These are phyloP conservation scores for Crotophaga sulcirostris DNA, from an alignment of 2,113 vertebrate genomes.

Conservation along the genomic window DNA sequence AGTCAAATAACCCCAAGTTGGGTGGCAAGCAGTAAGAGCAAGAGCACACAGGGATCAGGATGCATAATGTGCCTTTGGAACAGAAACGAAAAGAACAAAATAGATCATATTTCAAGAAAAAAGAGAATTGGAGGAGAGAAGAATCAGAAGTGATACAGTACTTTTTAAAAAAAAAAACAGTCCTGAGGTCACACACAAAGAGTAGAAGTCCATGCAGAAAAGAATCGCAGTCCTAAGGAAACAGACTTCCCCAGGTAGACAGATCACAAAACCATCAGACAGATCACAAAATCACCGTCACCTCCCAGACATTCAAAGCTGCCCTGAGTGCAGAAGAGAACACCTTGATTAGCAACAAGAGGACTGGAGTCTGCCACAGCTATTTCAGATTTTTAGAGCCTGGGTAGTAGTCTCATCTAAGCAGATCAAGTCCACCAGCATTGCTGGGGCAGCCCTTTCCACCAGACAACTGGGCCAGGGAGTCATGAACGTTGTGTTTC, in stretches of 20 bases:
- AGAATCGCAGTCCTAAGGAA: not conserved
- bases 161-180: too few relatives aligned
- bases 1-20: slow-evolving; percentile 12
- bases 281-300: not conserved
- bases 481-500: not conserved
- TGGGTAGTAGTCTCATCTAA: too few relatives aligned
- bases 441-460: not conserved
- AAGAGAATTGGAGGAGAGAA: slow-evolving; percentile 64
- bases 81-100: slow-evolving; percentile 64
- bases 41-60: slow-evolving; percentile 13
- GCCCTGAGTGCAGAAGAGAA: not conserved
- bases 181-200: not conserved
- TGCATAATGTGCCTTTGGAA: slow-evolving; percentile 16
- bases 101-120: slow-evolving; percentile 57
- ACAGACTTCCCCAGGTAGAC: not conserved
- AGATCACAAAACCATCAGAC: not conserved
- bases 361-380: not conserved
- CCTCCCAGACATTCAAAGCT: not conserved
- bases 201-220: accelerated
- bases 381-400: not conserved
- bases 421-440: not conserved
- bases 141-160: slow-evolving; percentile 54
- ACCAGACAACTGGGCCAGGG: not conserved
- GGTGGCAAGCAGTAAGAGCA: slow-evolving; percentile 5
- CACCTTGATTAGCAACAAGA: not conserved